Percentiles rank a stretch among this genome's conserved stretches.
phyloP scores from a whole-genome alignment of 2,888 invertebrate genomes.

The Dichetophora obliterata region DNA sequence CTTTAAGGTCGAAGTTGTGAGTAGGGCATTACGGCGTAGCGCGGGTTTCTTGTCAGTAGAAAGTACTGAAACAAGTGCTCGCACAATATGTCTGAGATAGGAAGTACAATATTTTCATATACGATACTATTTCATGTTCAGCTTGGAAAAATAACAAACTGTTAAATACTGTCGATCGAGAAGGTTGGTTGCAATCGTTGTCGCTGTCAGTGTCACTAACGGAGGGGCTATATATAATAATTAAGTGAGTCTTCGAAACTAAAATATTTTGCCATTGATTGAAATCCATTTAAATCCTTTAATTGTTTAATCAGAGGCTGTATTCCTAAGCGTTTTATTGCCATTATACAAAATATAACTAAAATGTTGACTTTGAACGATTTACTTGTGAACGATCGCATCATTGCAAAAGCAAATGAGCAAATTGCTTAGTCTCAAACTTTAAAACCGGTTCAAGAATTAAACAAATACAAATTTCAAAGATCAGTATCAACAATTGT shows the following conservation, averaged over 20 bases:
- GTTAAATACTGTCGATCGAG: constrained; percentile 52
- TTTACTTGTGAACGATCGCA: not conserved
- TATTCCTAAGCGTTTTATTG: not conserved
- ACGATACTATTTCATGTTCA: constrained; percentile 29
- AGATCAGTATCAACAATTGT: not conserved
- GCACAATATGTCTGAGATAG: constrained; percentile 15
- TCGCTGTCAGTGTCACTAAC: not conserved
- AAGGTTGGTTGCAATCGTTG: constrained; percentile 47
- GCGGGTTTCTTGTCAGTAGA: not conserved
- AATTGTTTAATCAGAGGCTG: not conserved
- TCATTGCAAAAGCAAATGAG: too few relatives aligned
- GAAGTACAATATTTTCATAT: constrained; percentile 12
- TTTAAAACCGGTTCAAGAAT: constrained; percentile 1
- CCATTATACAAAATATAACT: not conserved
- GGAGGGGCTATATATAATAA: not conserved
- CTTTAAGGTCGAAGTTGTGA: constrained; percentile 33
- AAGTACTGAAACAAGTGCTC: constrained; percentile 8
- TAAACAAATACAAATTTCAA: not conserved
- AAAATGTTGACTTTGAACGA: not conserved
- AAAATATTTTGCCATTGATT: not conserved
- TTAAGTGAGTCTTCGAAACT: constrained; percentile 17
- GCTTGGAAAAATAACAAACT: constrained; percentile 52
- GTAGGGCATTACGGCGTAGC: not conserved
- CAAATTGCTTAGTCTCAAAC: not conserved
- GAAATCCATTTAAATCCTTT: not conserved